Base-by-base conservation (phyloP, 2,888 invertebrate genomes). In the Platycheirus albimanus region DNA sequence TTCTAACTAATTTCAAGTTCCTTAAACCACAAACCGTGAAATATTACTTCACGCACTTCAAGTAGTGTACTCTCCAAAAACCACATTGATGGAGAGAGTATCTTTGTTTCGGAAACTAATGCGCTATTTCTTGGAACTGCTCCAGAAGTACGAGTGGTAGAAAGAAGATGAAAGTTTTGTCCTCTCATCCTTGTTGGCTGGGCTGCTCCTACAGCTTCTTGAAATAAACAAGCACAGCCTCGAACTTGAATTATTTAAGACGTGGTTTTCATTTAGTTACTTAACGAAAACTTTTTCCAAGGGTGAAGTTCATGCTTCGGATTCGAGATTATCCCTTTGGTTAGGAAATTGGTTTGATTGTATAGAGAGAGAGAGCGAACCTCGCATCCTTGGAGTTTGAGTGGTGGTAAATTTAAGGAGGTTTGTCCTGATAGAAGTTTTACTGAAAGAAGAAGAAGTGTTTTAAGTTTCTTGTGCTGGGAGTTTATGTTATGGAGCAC, bases 221-320 rank as follows among this genome's bases (percentile, higher is more conserved):
- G 67, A 51, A 63, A 78, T 64, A 77, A 72, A 78, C 69, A 74
- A 83, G 72, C 63, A 51, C 54, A 56, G 49, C 69, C 49, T 47
- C 72, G 78, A 83, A 83, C 83, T 83, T 83, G 64, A 78, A 83
- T 78, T 83, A 83, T 83, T 83, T 83, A 83, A 83, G 78, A 83
- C 83, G 83, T 83, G 83, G 78, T 78, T 78, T 78, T 83, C 78
- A 83, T 83, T 83, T 63, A 83, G 83, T 83, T 83, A 78, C 69
- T 83, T 78, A 74, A 76, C 15, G 13, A 20, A 47, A 69, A 69
- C 63, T 54, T 78, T 71, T 70, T 83, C 72, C 83, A 78, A 78
- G 83, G 69, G 74, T 69, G 72, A 83, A 78, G 83, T 83, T 83
- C 78, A 78, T 78, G 69, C 69, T 75, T 49, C 41, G 30, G 54